Percentiles rank a stretch among this genome's conserved stretches.
Evolutionary conservation across 2,113 vertebrate species (phyloP).

Genomic region (Picathartes gymnocephalus): DNA sequence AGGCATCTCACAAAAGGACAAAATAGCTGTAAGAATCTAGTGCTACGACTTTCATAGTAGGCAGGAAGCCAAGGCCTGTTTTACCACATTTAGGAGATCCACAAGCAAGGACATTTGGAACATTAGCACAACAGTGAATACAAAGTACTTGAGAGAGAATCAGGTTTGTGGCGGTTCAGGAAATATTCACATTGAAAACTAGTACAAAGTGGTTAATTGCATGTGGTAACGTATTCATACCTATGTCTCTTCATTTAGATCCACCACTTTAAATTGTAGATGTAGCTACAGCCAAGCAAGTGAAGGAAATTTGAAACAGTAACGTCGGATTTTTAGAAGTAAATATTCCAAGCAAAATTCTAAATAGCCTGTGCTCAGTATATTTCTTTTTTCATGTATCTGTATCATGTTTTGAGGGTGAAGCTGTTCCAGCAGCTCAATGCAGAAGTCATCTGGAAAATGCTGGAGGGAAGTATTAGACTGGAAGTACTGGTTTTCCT

Average conservation of each 20-base stretch:
- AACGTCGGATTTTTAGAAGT: not conserved
- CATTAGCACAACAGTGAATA: not conserved
- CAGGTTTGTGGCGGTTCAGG: not conserved
- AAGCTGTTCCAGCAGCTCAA: not conserved
- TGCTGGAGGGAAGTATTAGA: not conserved
- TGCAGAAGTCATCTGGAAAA: not conserved
- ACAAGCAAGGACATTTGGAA: not conserved
- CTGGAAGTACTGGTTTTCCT: not conserved
- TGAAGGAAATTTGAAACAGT: not conserved
- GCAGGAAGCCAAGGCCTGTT: not conserved
- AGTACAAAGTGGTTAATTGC: not conserved
- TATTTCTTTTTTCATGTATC: not conserved
- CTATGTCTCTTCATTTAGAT: not conserved
- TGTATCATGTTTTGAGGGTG: not conserved
- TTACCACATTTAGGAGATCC: not conserved
- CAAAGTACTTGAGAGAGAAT: not conserved
- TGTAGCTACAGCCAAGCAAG: not conserved
- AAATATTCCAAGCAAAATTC: not conserved
- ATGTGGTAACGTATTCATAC: fast-evolving
- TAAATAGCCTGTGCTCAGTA: not conserved
- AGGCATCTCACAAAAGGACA: not conserved
- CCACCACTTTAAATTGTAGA: not conserved
- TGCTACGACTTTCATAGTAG: not conserved
- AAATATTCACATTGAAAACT: not conserved
- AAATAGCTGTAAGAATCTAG: not conserved